Evolutionary conservation across 2,888 invertebrate genomes (phyloP), one percentile per base, ranked within the genome.

Genomic region (Miltochrista miniata): DNA sequence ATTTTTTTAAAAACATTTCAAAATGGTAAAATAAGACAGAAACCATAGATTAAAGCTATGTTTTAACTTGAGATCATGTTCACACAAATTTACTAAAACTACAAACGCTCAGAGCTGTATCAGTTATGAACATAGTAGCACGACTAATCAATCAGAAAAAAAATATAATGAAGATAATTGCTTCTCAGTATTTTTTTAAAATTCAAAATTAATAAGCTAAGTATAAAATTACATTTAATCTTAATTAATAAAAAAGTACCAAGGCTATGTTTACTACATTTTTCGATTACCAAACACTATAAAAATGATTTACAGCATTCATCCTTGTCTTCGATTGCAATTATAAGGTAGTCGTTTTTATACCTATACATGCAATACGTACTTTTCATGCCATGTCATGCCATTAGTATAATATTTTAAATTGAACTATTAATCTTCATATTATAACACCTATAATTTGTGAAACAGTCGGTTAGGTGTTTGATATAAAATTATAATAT

Each of bases 281-380:
- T 30, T 30, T 30, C 31, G 10, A 37, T 37, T 36, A 45, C n/a
- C 29, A 33, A 42, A 48, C 12, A 39, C 14, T 13, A 49, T 39
- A 43, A 49, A 49, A 43, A 43, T 31, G 2, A 13, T 43, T 49
- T 14, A 44, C 49, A 30, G 44, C 30, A 44, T 12, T 29, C 29
- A 43, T 48, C 34, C 48, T 48, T 43, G 38, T 39, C 14, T 38
- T 30, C 39, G 13, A 12, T 30, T 39, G 49, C 39, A 34, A 38
- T 44, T 44, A 39, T 49, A 5, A 12, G 38, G 38, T 38, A 7
- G 8, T 24, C n/a, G 11, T 38, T 38, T 38, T 38, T n/a, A 18
- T 37, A 37, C 18, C n/a, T 24, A 24, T 31, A 5, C 18, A 38
- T 38, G 38, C 38, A 38, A 11, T 11, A n/a, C 38, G n/a, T 38